Evolutionary conservation across 1,140 invertebrate genomes (phyloP), one percentile per base, ranked within the genome.

Genomic region (Nixonia krombeini): DNA sequence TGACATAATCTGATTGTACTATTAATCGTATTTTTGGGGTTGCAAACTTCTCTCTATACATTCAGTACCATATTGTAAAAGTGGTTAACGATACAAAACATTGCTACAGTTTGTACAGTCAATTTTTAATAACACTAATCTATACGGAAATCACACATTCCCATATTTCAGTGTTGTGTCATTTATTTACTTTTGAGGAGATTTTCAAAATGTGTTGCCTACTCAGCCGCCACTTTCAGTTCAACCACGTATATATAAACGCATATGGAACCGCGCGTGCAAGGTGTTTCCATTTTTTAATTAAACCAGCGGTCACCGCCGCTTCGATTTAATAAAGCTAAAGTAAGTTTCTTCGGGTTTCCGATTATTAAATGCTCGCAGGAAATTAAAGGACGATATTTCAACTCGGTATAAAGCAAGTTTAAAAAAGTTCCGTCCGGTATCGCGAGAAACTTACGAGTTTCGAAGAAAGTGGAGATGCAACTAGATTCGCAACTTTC

Each of bases 401-500:
- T 29, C 28, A 29, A 2, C 3, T 29, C 3, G 28, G 28, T 4
- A 29, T 10, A 29, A 29, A 29, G 2, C 2, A 29, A 10, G 7
- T 29, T 29, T 2, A 29, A 29, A 29, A 29, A 29, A 10, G 3
- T 9, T 29, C 9, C 15, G 1, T 26, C 21, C 21, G 6, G 21
- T 21, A 6, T 21, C 21, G 21, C 6, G 6, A 6, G 6, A 21
- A 21, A 21, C 21, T 21, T 21, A 21, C 21, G 21, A 21, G 21
- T 21, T 1, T 12, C 21, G 15, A 28, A 7, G 5, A 50, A 17
- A 9, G 8, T 9, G 13, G 8, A 2, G 26, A 26, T 41, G 9
- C 25, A 51, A 17, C 26, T 16, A 17, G 51, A 45, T 55, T 46
- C 18, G 37, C 46, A 28, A 26, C 41, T 41, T 56, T 8, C 35